phyloP scores from a whole-genome alignment of 2,888 invertebrate genomes.

The Pediacus dermestoides region DNA sequence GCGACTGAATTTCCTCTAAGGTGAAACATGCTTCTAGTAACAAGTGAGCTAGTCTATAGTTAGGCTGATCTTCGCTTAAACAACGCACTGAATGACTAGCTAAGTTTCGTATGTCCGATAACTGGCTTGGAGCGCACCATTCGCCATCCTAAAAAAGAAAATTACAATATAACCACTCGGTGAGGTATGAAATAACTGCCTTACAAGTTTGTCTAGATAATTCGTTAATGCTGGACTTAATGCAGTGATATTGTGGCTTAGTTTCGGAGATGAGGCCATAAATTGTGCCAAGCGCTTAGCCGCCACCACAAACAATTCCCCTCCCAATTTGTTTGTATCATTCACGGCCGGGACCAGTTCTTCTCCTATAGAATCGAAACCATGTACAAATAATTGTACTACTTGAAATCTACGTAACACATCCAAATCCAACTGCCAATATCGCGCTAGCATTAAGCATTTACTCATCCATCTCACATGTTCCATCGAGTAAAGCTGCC shows the following conservation, averaged over 20 bases:
- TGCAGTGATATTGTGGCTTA: constrained; percentile 67
- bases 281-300: constrained; percentile 73
- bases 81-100: constrained; percentile 48
- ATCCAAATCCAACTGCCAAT: constrained; percentile 73
- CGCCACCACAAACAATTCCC: constrained; percentile 73
- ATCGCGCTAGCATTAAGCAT: constrained; percentile 43
- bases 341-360: constrained; percentile 64
- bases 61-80: constrained; percentile 46
- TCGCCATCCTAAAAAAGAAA: constrained; percentile 41
- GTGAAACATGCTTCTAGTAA: constrained; percentile 52
- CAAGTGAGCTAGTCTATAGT: constrained; percentile 50
- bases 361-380: constrained; percentile 59
- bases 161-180: constrained; percentile 7
- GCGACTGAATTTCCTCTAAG: constrained; percentile 31
- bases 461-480: constrained; percentile 69
- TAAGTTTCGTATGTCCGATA: constrained; percentile 45
- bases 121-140: constrained; percentile 43
- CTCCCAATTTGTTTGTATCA: constrained; percentile 68
- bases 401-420: constrained; percentile 72
- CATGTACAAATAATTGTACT: constrained; percentile 60
- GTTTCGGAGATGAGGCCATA: constrained; percentile 57
- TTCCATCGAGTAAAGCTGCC: constrained; percentile 50
- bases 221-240: constrained; percentile 73
- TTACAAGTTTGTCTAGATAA: constrained; percentile 69
- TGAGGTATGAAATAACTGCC: constrained; percentile 19